Base-by-base conservation (phyloP, 1,140 invertebrate genomes). In the Trypoxylus dichotomus region DNA sequence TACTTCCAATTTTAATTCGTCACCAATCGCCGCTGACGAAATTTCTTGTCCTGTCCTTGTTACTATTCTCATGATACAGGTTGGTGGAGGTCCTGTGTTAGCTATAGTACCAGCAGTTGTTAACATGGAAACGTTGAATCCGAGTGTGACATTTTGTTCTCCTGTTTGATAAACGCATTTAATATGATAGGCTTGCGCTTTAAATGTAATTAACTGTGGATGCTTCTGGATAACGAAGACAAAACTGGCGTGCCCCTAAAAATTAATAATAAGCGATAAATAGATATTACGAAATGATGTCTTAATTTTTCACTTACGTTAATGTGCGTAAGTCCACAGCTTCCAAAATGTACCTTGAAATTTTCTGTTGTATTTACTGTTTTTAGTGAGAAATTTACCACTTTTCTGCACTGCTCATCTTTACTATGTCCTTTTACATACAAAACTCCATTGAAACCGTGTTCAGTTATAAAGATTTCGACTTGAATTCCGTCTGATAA, bases 401-500 rank as follows among this genome's bases (percentile, higher is more conserved):
- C 91, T 63, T 93, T 89, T 80, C 96, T 89, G 86, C 96, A 98
- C 68, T 95, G 90, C 84, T 96, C 94, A 82, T 97, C 95, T 85
- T 97, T 97, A 83, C 95, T 97, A 85, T 97, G 95, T 10, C 96
- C 95, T 88, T 97, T 97, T 0, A 98, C 96, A 82, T 98, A 98
- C 0, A 98, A 87, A 1, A 98, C 93, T 3, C 96, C 96, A 81
- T 97, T 95, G 84, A 97, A 97, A 63, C 93, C 94, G 81, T 92
- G 88, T 85, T 92, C 89, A 78, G 90, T 91, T 43, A 96, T 92
- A 81, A 94, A 91, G 72, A 97, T 93, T 82, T 94, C 92, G 0
- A 97, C 95, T 83, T 95, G 93, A 0, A 98, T 94, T 32, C 96
- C 96, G 86, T 98, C 96, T 15, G 96, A 95, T 42, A 97, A 85